These are phyloP conservation scores for Drosophila rubida DNA, from an alignment of 2,888 invertebrate species.

Conservation along the genomic window DNA sequence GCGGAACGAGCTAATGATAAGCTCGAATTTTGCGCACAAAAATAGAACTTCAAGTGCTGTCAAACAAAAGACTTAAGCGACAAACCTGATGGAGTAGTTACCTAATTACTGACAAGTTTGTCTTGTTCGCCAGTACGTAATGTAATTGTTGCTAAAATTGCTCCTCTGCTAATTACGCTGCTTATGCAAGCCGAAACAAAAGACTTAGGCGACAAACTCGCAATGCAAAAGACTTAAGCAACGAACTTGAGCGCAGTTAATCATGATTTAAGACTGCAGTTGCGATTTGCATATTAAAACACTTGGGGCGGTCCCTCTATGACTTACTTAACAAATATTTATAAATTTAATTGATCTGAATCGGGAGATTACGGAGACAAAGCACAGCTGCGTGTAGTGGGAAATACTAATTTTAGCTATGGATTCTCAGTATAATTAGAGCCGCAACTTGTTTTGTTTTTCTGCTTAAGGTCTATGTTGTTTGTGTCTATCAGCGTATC, in stretches of 20 bases:
- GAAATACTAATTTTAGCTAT: constrained; percentile 7
- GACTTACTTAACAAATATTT: not conserved
- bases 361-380: not conserved
- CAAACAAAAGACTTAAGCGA: constrained; percentile 42
- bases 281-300: not conserved
- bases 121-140: constrained; percentile 3
- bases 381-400: not conserved
- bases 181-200: constrained; percentile 17
- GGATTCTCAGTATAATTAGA: constrained; percentile 11
- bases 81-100: constrained; percentile 27
- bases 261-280: constrained; percentile 1
- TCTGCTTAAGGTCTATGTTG: not conserved
- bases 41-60: constrained; percentile 25
- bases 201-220: constrained; percentile 30
- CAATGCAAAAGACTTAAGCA: constrained; percentile 14
- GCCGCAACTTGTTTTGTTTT: constrained; percentile 5
- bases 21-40: constrained; percentile 21
- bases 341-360: not conserved
- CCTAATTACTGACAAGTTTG: constrained; percentile 41
- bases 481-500: constrained; percentile 2
- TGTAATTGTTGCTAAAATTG: constrained; percentile 6
- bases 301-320: not conserved
- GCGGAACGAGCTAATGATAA: constrained; percentile 50
- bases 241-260: constrained; percentile 19
- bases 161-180: not conserved